phyloP scores from a whole-genome alignment of 1,140 invertebrate genomes.

The Diabrotica virgifera region DNA sequence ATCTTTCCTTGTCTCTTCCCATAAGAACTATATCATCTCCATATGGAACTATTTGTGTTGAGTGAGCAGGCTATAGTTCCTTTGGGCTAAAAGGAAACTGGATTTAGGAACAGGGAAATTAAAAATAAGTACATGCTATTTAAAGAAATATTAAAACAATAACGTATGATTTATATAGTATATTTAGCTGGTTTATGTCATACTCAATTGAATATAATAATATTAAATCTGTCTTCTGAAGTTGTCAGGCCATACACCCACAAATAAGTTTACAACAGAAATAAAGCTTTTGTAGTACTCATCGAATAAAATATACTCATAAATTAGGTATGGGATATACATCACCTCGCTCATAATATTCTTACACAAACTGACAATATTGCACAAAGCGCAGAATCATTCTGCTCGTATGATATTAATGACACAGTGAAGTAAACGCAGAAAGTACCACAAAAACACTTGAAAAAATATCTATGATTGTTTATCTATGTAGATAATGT shows the following conservation, averaged over 20 bases:
- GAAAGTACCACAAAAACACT: no score
- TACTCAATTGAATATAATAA: conserved; percentile 34
- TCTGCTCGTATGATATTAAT: neutral
- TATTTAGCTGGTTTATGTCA: conserved; percentile 36
- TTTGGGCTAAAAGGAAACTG: no score
- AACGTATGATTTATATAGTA: conserved; percentile 11
- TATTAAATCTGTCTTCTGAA: conserved; percentile 24
- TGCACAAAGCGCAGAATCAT: conserved; percentile 5
- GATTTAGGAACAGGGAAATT: no score
- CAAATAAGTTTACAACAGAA: conserved; percentile 24
- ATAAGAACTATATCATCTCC: no score
- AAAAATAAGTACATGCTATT: no score
- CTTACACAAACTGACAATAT: neutral
- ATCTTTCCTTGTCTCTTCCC: no score
- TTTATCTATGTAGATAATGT: no score
- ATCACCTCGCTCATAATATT: neutral
- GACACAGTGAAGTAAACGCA: neutral
- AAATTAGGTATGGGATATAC: conserved; percentile 9
- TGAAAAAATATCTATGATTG: no score
- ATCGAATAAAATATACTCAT: conserved; percentile 5
- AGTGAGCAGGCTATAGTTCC: no score
- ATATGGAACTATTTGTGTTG: no score
- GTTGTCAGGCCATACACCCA: conserved; percentile 34
- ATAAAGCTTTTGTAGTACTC: conserved; percentile 21
- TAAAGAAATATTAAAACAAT: no score